A percentile compares a stretch with the other conserved stretches of the same genome.
phyloP scores from a whole-genome alignment of 92 coral and sea anemone species.

The Meandrina meandrites region DNA sequence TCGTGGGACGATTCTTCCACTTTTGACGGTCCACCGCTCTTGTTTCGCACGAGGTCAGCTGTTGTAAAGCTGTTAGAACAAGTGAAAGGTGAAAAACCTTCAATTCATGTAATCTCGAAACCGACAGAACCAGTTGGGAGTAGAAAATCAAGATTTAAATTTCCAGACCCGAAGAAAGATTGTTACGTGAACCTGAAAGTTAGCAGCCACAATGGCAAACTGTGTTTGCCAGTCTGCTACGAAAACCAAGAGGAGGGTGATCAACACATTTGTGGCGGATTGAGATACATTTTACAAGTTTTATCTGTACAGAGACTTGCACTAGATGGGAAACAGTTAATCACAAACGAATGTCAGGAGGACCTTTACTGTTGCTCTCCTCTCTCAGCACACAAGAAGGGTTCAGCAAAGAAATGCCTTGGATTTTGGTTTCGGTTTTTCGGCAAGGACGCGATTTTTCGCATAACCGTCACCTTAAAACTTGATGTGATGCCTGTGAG shows the following conservation, averaged over 20 bases:
- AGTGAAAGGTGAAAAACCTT: slow-evolving; percentile 66
- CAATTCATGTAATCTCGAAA: slow-evolving; percentile 51
- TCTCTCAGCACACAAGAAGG: slow-evolving; percentile 59
- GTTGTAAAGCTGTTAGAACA: slow-evolving; percentile 69
- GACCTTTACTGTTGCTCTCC: slow-evolving; percentile 75
- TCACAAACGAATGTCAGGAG: slow-evolving; percentile 35
- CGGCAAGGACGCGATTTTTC: slow-evolving; percentile 76
- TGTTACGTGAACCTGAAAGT: slow-evolving; percentile 66
- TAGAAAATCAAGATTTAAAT: slow-evolving; percentile 82
- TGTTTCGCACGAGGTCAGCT: slow-evolving; percentile 46
- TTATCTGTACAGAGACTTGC: slow-evolving; percentile 65
- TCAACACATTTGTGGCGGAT: slow-evolving; percentile 47
- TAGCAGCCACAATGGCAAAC: slow-evolving; percentile 61
- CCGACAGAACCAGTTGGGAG: slow-evolving; percentile 74
- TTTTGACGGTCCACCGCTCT: not conserved
- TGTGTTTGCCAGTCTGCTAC: slow-evolving; percentile 71
- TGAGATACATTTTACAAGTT: slow-evolving; percentile 75
- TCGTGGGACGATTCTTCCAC: slow-evolving; percentile 1
- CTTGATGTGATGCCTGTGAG: slow-evolving; percentile 26
- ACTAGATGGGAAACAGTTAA: slow-evolving; percentile 45
- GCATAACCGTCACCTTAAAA: slow-evolving; percentile 69
- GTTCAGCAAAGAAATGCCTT: slow-evolving; percentile 38
- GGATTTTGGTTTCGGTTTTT: slow-evolving; percentile 98
- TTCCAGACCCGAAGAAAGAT: slow-evolving; percentile 91
- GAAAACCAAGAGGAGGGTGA: slow-evolving; percentile 68